Base-by-base conservation (phyloP, 2,113 vertebrate genomes). In the Pionites leucogaster region DNA sequence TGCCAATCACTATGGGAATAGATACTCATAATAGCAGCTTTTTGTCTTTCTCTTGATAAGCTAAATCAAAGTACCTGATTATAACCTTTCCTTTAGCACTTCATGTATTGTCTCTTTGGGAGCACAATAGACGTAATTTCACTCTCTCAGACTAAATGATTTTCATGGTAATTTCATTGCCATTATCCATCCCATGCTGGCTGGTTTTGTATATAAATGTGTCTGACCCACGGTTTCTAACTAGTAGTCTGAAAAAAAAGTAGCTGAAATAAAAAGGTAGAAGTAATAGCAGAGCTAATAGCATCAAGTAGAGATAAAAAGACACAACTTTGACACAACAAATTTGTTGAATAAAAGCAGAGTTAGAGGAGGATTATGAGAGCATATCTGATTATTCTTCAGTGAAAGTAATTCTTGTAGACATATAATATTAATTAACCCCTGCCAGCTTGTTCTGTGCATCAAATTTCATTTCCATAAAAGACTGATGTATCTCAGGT, bases 61-160 rank as follows among this genome's bases (percentile, higher is more conserved):
- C 88, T 82, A 92, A 96, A 96, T 93, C 92, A 94, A 96, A 92
- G 71, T 96, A 92, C 88, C 94, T 86, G 90, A 95, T 93, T 95
- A 95, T 88, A 95, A 81, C 76, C 64, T 85, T 95, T 93, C 90
- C 42, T 68, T 86, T 78, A 94, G 82, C 69, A 86, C 82, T 94
- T 78, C 80, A 70, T 31, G 47, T 64, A 83, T 96, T 92, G 82
- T 90, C 82, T 96, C 76, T 44, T 90, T 81, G 68, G 79, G 79
- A 94, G 90, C 68, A 94, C 96, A 93, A 90, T 71, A 46, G 79
- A 94, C 71, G 55, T 88, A 97, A 97, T 97, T 96, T 90, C 69
- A 83, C 79, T 96, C 85, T 93, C 93, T 71, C 85, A 92, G 95
- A 50, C 55, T 52, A 95, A 94, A 90, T 84, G 3, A 92, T 95